Evolutionary conservation across 2,113 vertebrate species (phyloP).

Genomic region (Clarias macrocephalus): DNA sequence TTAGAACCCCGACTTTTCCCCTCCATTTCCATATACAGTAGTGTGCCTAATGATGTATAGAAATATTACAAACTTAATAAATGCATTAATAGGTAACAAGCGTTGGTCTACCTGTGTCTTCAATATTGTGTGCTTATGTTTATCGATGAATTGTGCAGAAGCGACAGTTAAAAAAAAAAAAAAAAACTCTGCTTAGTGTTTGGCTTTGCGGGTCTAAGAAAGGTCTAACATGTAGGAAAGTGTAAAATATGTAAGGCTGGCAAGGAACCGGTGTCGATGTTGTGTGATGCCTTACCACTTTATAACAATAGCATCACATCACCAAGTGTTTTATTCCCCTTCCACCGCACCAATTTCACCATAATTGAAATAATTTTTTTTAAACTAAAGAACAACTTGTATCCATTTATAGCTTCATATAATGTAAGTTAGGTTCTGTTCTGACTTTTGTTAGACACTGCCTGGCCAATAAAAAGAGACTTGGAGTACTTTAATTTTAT

Average conservation of each 20-base stretch:
- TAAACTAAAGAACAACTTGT: not conserved
- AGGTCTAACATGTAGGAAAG: not conserved
- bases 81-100: constrained; percentile 59
- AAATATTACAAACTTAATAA: constrained; percentile 57
- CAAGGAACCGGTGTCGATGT: not conserved
- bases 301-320: not conserved
- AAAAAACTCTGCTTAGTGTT: not conserved
- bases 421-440: not conserved
- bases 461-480: too few species aligned
- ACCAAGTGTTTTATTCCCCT: not conserved
- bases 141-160: not conserved
- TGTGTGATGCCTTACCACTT: not conserved
- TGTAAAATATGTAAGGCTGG: not conserved
- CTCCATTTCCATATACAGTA: constrained; percentile 58
- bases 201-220: too few species aligned
- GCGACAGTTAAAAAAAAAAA: not conserved
- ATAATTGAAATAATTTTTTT: too few species aligned
- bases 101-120: constrained; percentile 17
- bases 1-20: constrained; percentile 41
- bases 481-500: too few species aligned
- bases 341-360: not conserved
- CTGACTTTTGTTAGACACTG: not conserved
- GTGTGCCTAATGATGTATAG: constrained; percentile 67
- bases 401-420: not conserved
- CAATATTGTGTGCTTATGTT: not conserved